Evolutionary conservation across 2,888 invertebrate genomes (phyloP), one percentile per base, ranked within the genome.

Genomic region (Drosophila monieri): DNA sequence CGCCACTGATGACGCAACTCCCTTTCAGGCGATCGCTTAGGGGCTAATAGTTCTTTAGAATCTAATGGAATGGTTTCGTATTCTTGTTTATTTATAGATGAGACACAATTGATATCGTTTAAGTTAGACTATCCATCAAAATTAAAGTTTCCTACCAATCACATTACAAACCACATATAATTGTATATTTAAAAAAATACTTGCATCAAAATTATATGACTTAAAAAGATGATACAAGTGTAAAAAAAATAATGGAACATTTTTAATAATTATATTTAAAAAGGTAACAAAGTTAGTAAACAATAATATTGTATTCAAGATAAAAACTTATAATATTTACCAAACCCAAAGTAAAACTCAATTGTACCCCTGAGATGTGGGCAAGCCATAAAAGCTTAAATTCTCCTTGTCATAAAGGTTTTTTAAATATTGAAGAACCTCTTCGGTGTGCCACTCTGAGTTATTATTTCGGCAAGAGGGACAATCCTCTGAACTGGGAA

Each of bases 301-400:
- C 9, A 41, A 27, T 27, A 27, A 9, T 2, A 0, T 27, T 9
- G 27, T 27, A 27, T 8, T 3, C 27, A 27, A 27, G 27, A 2
- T 27, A 9, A 27, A 27, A 27, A 18, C 18, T 18, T 18, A 18
- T 18, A 27, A 27, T 27, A 27, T 27, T 39, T 14, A 23, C 2
- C 8, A 2, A 39, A 3, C n/a, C n/a, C 2, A 35, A 35, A 14
- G 2, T 2, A 6, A 35, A n/a, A 6, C 15, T 46, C 12, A 57
- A 32, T 76, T 59, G 30, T 79, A 79, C 2, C 77, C 77, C 6
- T 35, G 44, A 0, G 59, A 14, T 0, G 78, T 77, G 3, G 87
- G 85, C 1, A 86, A n/a, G 3, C 88, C 80, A n/a, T 79, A 81
- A 23, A 32, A 47, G 49, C 88, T 81, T 8, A 88, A 23, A 25